Conservation (phyloP, 2,888 invertebrate species). For the Nemapogon koenigi region DNA sequence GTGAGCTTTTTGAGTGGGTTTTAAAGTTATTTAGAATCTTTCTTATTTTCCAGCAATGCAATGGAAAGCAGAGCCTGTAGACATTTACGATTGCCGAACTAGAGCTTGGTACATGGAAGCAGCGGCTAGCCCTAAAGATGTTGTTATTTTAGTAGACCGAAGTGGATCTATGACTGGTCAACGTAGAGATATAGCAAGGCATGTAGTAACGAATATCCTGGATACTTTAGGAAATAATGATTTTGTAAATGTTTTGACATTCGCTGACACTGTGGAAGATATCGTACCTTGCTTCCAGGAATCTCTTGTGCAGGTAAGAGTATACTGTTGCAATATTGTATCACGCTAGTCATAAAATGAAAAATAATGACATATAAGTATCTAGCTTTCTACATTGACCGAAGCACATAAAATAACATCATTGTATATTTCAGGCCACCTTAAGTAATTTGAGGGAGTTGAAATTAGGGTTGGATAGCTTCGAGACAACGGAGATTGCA, state of each 20-base stretch:
- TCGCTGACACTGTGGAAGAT: constrained; percentile 81
- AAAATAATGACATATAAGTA: too few relatives aligned
- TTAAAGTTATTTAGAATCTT: too few relatives aligned
- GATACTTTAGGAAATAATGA: constrained; percentile 98
- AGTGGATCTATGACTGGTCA: constrained; percentile 93
- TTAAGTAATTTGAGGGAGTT: constrained; percentile 83
- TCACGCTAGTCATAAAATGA: too few relatives aligned
- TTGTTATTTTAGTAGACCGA: constrained; percentile 83
- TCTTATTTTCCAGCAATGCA: constrained; percentile 70
- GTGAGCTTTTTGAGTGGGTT: too few relatives aligned
- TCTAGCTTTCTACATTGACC: too few relatives aligned
- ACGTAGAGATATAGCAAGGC: constrained; percentile 87
- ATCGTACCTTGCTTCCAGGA: constrained; percentile 90
- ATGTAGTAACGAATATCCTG: constrained; percentile 86
- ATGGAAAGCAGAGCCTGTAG: constrained; percentile 82
- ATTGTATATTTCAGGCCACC: constrained; percentile 76
- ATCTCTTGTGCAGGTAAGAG: constrained; percentile 84
- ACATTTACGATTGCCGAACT: constrained; percentile 94
- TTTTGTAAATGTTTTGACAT: constrained; percentile 95
- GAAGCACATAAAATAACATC: too few relatives aligned
- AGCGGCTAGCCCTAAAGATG: constrained; percentile 96
- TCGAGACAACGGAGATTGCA: constrained; percentile 88
- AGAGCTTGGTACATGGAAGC: constrained; percentile 98
- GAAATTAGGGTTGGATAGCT: constrained; percentile 77
- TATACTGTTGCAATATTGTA: too few relatives aligned